A percentile compares a stretch with the other conserved stretches of the same genome.
Conservation (phyloP, 2,113 vertebrate genomes). For the Oreotrochilus melanogaster region DNA sequence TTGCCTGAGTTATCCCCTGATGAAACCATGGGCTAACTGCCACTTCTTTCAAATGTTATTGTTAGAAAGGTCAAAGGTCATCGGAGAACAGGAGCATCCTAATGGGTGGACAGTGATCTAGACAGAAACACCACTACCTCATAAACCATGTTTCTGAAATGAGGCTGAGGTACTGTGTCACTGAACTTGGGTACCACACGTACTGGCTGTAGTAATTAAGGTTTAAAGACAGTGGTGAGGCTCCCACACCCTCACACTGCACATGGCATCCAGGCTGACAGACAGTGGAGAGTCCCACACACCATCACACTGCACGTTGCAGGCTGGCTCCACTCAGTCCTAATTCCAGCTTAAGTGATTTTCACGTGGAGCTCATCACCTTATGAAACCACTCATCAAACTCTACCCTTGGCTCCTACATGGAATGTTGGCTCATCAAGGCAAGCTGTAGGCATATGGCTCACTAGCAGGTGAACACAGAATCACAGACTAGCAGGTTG, state of each 20-base stretch:
- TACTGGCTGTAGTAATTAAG: constrained; percentile 43
- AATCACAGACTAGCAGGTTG: too few species aligned
- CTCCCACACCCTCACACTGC: neutral
- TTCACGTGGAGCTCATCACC: neutral
- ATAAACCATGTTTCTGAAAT: neutral
- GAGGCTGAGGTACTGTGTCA: neutral
- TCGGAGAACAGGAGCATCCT: neutral
- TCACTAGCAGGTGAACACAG: neutral
- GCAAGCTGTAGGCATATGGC: neutral
- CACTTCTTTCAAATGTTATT: neutral
- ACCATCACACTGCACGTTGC: fast-evolving
- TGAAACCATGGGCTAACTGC: neutral
- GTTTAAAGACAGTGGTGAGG: neutral
- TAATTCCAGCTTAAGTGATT: neutral
- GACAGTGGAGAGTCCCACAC: neutral
- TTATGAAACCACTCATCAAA: neutral
- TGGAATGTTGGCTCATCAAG: neutral
- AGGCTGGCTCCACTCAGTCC: neutral
- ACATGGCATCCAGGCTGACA: neutral
- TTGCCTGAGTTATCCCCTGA: neutral
- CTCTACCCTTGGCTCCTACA: neutral
- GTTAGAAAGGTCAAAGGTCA: neutral
- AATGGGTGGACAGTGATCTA: neutral
- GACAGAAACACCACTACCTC: neutral
- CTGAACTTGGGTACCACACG: neutral